These are phyloP conservation scores for Zosterops lateralis DNA, from an alignment of 2,113 vertebrate species.

Conservation along the genomic window DNA sequence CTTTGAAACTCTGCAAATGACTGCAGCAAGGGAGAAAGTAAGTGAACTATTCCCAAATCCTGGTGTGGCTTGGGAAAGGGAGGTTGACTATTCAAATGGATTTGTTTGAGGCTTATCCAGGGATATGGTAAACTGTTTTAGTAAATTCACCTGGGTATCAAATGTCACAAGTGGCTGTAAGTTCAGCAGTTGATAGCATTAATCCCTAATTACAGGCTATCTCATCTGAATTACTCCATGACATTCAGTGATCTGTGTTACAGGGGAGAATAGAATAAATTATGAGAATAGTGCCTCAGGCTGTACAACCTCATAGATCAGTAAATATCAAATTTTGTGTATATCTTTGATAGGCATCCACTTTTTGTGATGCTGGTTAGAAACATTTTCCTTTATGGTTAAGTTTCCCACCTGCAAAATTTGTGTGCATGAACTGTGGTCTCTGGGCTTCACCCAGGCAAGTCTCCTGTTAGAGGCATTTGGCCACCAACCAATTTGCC, in stretches of 20 bases:
- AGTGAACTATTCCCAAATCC: background rate
- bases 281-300: background rate
- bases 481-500: slow-evolving; percentile 30
- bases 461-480: background rate
- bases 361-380: background rate
- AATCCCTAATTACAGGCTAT: background rate
- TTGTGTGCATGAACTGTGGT: background rate
- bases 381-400: background rate
- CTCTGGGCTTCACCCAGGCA: background rate
- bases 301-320: background rate
- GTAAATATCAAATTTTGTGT: background rate
- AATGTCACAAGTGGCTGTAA: background rate
- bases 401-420: slow-evolving; percentile 2
- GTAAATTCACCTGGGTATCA: background rate
- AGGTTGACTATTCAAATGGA: background rate
- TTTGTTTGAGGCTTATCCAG: background rate
- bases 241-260: slow-evolving; percentile 4
- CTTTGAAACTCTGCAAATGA: background rate
- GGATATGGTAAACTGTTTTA: background rate
- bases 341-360: background rate
- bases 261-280: background rate
- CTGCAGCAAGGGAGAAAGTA: background rate
- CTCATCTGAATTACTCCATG: slow-evolving; percentile 8
- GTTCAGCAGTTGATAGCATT: background rate
- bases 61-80: background rate